These are phyloP conservation scores for Lates calcarifer DNA, from an alignment of 2,113 vertebrate species.

Conservation along the genomic window DNA sequence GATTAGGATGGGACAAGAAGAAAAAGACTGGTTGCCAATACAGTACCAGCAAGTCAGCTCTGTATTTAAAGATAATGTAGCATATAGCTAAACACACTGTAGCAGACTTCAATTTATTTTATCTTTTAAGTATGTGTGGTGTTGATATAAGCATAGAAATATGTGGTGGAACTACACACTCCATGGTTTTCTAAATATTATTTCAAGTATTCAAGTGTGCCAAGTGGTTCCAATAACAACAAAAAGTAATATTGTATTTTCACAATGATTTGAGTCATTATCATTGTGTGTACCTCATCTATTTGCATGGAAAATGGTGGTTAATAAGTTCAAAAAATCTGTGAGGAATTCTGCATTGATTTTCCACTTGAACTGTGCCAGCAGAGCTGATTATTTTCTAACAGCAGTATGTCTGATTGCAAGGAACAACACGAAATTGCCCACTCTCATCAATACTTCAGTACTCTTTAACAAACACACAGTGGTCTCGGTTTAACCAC, in stretches of 20 bases:
- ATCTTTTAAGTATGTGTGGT: not conserved
- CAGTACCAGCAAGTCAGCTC: slow-evolving; percentile 24
- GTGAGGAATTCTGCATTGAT: slow-evolving; percentile 43
- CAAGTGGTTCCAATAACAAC: not conserved
- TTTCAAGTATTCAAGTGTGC: not conserved
- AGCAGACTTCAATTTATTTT: not conserved
- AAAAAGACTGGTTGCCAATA: slow-evolving; percentile 42
- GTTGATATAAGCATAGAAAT: not conserved
- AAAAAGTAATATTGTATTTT: slow-evolving; percentile 23
- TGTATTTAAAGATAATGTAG: slow-evolving; percentile 12
- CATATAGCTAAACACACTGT: slow-evolving; percentile 3
- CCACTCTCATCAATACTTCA: slow-evolving; percentile 17
- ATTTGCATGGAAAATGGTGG: not conserved
- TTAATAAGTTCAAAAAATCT: slow-evolving; percentile 55
- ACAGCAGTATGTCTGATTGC: slow-evolving; percentile 37
- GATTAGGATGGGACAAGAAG: slow-evolving; percentile 38
- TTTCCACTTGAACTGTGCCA: slow-evolving; percentile 55
- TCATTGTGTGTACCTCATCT: not conserved
- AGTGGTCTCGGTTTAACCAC: not conserved
- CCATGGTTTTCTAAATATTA: not conserved
- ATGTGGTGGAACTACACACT: not conserved
- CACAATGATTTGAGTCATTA: slow-evolving; percentile 27
- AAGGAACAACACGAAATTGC: slow-evolving; percentile 1
- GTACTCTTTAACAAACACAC: slow-evolving; percentile 18
- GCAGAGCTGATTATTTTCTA: slow-evolving; percentile 42